Percentiles rank a stretch among this genome's conserved stretches.
phyloP scores from a whole-genome alignment of 1,140 invertebrate genomes.

The Halyomorpha halys region DNA sequence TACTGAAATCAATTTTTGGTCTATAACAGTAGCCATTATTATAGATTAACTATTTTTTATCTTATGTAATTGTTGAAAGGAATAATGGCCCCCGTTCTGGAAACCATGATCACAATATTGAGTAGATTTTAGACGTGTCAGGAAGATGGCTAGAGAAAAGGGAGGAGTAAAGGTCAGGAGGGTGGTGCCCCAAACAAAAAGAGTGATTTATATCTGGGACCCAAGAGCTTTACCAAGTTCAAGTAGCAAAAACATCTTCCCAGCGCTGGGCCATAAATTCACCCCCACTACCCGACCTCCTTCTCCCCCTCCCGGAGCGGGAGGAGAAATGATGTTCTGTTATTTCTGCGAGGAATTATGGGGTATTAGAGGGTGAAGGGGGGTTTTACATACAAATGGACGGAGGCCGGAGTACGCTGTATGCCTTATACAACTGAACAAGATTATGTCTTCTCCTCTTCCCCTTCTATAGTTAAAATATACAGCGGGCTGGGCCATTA shows the following conservation, averaged over 20 bases:
- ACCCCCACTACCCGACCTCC: not conserved
- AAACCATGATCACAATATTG: no score
- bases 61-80: no score
- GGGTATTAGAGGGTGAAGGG: conserved; percentile 22
- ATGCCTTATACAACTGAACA: conserved; percentile 11
- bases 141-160: no score
- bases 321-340: conserved; percentile 24
- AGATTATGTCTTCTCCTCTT: conserved; percentile 3
- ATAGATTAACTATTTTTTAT: no score
- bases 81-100: no score
- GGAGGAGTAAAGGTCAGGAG: conserved; percentile 8
- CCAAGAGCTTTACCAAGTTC: conserved; percentile 18
- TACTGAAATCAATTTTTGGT: no score
- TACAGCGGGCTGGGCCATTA: conserved; percentile 3
- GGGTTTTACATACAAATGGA: conserved; percentile 28
- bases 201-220: conserved; percentile 23
- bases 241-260: conserved; percentile 27
- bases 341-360: conserved; percentile 28
- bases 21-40: no score
- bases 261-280: conserved; percentile 16
- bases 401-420: not conserved
- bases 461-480: not conserved
- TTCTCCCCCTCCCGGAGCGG: not conserved
- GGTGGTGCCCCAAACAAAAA: conserved; percentile 24
- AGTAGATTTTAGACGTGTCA: no score